Percentiles rank a stretch among this genome's conserved stretches.
These are phyloP conservation scores for Pteronotus mesoamericanus DNA, from an alignment of 2,797 vertebrate species.

Conservation along the genomic window DNA sequence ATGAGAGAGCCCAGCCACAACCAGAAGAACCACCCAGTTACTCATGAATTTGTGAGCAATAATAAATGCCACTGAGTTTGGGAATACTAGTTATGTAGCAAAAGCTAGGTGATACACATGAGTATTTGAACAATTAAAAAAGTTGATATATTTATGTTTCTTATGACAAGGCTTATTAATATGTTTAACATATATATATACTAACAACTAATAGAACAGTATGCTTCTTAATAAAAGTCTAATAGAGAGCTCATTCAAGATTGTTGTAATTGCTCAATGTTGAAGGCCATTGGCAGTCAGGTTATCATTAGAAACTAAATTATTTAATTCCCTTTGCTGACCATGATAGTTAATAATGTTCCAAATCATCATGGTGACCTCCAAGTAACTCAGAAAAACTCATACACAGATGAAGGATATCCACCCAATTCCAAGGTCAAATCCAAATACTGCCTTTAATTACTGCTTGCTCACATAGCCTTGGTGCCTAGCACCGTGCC, in stretches of 20 bases:
- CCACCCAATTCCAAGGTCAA: neutral
- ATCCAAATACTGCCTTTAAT: neutral
- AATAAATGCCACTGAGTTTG: neutral
- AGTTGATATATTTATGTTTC: neutral
- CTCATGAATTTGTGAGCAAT: neutral
- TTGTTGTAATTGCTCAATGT: neutral
- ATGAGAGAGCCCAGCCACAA: neutral
- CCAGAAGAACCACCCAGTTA: neutral
- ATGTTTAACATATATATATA: neutral
- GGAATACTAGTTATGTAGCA: neutral
- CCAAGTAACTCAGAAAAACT: constrained; percentile 6
- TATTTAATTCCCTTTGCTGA: constrained; percentile 33
- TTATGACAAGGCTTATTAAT: neutral
- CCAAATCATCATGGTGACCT: constrained; percentile 12
- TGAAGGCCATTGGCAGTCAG: neutral
- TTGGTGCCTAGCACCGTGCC: neutral
- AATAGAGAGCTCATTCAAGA: neutral
- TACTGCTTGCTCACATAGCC: neutral
- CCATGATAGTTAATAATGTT: neutral
- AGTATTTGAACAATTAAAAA: neutral
- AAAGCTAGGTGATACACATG: neutral
- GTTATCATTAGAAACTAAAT: neutral
- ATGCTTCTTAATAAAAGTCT: neutral
- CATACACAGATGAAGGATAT: neutral
- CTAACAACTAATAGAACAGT: neutral